These are phyloP conservation scores for Actinia tenebrosa DNA, from an alignment of 64 coral and sea anemone species.

Conservation along the genomic window DNA sequence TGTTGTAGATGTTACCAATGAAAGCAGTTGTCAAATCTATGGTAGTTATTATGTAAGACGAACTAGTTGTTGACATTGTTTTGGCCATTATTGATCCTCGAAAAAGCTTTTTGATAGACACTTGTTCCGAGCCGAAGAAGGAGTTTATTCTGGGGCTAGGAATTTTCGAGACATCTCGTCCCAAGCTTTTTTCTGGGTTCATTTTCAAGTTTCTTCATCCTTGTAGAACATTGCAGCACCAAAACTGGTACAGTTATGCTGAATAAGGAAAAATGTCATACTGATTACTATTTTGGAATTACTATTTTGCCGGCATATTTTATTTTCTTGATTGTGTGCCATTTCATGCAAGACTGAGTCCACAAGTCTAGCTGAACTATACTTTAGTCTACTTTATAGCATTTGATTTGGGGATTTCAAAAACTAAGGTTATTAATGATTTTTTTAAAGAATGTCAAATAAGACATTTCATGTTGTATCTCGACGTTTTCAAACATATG, in stretches of 20 bases:
- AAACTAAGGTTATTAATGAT: too few species aligned
- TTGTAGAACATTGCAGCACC: too few species aligned
- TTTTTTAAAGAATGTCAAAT: too few species aligned
- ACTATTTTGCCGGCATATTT: too few species aligned
- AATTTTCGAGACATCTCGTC: neutral
- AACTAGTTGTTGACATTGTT: neutral
- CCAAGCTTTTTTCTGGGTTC: neutral
- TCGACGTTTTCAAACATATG: too few species aligned
- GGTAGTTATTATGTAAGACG: neutral
- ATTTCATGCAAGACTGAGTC: too few species aligned
- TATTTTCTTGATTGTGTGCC: too few species aligned
- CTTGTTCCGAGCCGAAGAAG: neutral
- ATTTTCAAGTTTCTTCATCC: neutral
- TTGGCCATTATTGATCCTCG: neutral
- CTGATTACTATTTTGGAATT: too few species aligned
- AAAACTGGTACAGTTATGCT: neutral
- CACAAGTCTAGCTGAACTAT: too few species aligned
- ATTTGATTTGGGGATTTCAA: too few species aligned
- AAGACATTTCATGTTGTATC: too few species aligned
- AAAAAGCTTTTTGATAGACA: neutral
- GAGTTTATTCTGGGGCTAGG: neutral
- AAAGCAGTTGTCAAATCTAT: slow-evolving; percentile 42
- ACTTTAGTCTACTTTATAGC: too few species aligned
- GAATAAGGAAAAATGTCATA: neutral
- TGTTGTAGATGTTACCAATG: slow-evolving; percentile 35